Evolutionary conservation across 2,797 vertebrate species (phyloP).

Genomic region (Mormyrops attenuatus): DNA sequence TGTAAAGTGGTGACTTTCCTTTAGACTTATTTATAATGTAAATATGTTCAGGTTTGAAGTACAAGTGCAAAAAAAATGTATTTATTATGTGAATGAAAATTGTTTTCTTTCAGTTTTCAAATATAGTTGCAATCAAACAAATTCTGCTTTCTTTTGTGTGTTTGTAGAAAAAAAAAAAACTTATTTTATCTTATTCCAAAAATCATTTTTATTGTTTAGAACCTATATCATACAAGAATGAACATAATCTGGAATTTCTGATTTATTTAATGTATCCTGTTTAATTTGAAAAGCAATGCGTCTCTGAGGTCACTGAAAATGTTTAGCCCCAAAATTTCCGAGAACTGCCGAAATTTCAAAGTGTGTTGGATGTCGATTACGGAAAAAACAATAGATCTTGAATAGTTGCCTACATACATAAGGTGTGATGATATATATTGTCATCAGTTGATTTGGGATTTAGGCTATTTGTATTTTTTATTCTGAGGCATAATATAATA

Average conservation of each 20-base stretch:
- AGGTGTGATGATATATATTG: not conserved
- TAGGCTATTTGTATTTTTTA: not conserved
- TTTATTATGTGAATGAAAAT: slow-evolving; percentile 84
- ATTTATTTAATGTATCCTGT: slow-evolving; percentile 15
- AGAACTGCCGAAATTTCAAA: not conserved
- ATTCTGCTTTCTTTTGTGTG: slow-evolving; percentile 36
- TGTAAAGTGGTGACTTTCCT: slow-evolving; percentile 75
- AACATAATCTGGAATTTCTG: slow-evolving; percentile 9
- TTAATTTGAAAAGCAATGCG: slow-evolving; percentile 8
- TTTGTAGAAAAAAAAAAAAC: slow-evolving; percentile 23
- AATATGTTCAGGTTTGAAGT: slow-evolving; percentile 70
- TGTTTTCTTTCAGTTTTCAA: slow-evolving; percentile 75
- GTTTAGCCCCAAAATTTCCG: not conserved
- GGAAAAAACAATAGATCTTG: not conserved
- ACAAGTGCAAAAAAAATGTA: slow-evolving; percentile 85
- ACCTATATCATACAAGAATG: not conserved
- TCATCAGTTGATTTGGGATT: slow-evolving; percentile 1
- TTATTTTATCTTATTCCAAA: not conserved
- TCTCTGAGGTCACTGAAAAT: not conserved
- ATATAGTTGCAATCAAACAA: slow-evolving; percentile 74
- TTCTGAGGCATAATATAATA: not conserved
- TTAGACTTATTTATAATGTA: slow-evolving; percentile 95
- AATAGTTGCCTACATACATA: not conserved
- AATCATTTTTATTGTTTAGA: not conserved
- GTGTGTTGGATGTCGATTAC: not conserved